These are phyloP conservation scores for Phengaris alcon DNA, from an alignment of 2,888 invertebrate genomes.

Conservation along the genomic window DNA sequence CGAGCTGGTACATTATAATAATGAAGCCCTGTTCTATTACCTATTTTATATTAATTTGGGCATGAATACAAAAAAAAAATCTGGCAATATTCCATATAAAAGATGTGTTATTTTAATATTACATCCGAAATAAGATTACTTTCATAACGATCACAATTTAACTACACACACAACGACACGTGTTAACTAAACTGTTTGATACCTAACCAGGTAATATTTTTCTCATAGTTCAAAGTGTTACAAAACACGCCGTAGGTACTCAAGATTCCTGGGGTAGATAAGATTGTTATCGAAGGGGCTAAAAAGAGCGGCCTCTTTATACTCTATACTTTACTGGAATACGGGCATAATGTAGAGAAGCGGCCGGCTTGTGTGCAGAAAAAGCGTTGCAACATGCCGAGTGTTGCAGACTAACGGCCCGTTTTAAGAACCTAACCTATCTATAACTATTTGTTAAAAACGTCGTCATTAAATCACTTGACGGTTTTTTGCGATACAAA, in stretches of 20 bases:
- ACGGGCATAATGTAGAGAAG: neutral
- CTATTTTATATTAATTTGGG: too few relatives aligned
- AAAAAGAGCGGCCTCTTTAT: slow-evolving; percentile 8
- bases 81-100: too few relatives aligned
- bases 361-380: neutral
- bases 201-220: neutral
- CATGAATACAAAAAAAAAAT: too few relatives aligned
- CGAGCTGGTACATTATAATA: too few relatives aligned
- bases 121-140: neutral
- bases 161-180: neutral
- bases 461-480: too few relatives aligned
- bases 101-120: too few relatives aligned
- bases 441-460: too few relatives aligned
- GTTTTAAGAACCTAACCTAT: too few relatives aligned
- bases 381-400: too few relatives aligned
- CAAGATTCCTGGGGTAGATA: neutral
- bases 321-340: neutral
- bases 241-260: neutral
- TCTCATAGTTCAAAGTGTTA: neutral
- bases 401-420: too few relatives aligned
- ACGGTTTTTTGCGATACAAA: too few relatives aligned
- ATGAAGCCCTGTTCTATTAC: too few relatives aligned
- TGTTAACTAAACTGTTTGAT: neutral
- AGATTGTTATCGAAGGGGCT: slow-evolving; percentile 4
- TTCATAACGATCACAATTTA: neutral